Evolutionary conservation across 2,888 invertebrate species (phyloP), one percentile per base, ranked within the genome.

Genomic region (Patella caerulea): DNA sequence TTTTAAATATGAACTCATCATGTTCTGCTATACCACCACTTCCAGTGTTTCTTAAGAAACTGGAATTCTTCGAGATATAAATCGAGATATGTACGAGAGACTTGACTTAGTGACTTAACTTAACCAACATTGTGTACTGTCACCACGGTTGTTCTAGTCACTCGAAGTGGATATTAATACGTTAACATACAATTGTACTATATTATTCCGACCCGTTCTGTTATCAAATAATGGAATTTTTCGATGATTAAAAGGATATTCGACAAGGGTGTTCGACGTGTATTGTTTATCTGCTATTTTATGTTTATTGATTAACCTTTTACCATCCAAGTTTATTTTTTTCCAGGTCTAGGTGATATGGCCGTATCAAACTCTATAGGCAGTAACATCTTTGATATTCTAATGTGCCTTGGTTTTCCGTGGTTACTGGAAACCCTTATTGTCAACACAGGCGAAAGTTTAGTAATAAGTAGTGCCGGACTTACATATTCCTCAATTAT

Each of bases 401-500:
- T 91, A 14, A 79, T 91, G 65, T 89, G 91, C 79, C 86, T 91
- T 14, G 90, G 91, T 7, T 79, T 91, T 24, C 91, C 91, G 24
- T 91, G 91, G 91, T 76, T 90, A 72, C 81, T 90, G 2, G 83
- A 88, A 73, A 88, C 88, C 0, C 79, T 83, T 11, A 79, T 83
- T 19, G 73, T 87, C 17, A 82, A 83, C 12, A 78, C 79, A 1
- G 92, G 88, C 0, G 95, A 96, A 89, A 95, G 94, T 93, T 94
- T 97, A 0, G 88, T 92, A 74, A 95, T 98, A 79, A 94, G 95
- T 86, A 96, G 97, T 0, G 93, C 94, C 2, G 96, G 96, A 0
- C 94, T 97, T 65, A 95, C 95, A 85, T 97, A 96, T 91, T 96
- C 96, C 7, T 95, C 96, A 14, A 93, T 95, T 71, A 95, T 95